Evolutionary conservation across 2,797 vertebrate species (phyloP), one percentile per base, ranked within the genome.

Genomic region (Labroides dimidiatus): DNA sequence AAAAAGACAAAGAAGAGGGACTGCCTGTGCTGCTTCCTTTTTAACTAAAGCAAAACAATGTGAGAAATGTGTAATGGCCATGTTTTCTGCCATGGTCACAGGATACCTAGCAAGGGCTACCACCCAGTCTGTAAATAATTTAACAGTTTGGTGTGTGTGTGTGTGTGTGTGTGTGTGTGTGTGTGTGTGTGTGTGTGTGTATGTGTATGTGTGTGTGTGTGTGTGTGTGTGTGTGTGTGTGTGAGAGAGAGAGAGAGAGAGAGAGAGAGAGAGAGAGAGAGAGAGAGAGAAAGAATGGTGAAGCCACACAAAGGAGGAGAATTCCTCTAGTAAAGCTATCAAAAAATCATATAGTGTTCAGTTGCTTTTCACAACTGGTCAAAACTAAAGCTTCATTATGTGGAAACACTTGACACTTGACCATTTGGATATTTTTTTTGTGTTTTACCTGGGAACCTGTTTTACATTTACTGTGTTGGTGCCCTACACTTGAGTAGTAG

Each of bases 101-200:
- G 49, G 57, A 83, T 47, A 63, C 55, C 61, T 12, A 44, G 19
- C 47, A 44, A 17, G 56, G 27, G 39, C 71, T 71, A 56, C 39
- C 16, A 63, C 68, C 23, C 49, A 63, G 41, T 69, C 71, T 80
- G 73, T 87, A 70, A 87, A 87, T 89, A 77, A 86, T 84, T 84
- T 5, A 84, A 59, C 41, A 67, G 66, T 27, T 43, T 36, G 10
- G 43, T 68, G 60, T 58, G 41, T 53, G 64, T 27, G 49, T 51
- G 49, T 47, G 45, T 47, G 45, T 47, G 45, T 47, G 45, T 23
- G 19, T 48, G 45, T 48, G 45, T 48, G 45, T 48, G 45, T 23
- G 43, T 68, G 60, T 59, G 41, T 53, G 64, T 30, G 49, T 51
- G 49, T 48, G 45, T 48, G 45, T 48, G 45, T 48, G 45, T 23